Base-by-base conservation (phyloP, 2,797 vertebrate genomes). In the Mareca penelope region DNA sequence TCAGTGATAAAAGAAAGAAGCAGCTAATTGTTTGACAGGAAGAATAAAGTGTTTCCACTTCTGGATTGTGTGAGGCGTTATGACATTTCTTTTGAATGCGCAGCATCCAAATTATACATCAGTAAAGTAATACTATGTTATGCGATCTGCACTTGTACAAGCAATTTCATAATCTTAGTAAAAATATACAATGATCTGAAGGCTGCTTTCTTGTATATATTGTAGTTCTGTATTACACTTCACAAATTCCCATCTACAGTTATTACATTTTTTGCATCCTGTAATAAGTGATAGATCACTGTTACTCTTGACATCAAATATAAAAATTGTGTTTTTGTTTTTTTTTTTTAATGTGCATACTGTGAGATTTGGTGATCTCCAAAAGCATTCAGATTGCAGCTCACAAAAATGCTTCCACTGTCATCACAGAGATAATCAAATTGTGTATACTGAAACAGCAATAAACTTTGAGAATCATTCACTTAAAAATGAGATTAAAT, bases 21-120 rank as follows among this genome's bases (percentile, higher is more conserved):
- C 59, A 84, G 33, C 81, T 91, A 86, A 79, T 94, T 91, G 63
- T 88, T 93, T 95, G 85, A 84, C 80, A 91, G 67, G 77, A 72
- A 63, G 60, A 81, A 79, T 94, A 84, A 93, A 86, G 39, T 23
- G 35, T 64, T 91, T 93, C 56, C 52, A 80, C 46, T 50, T 86
- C 85, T 73, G 50, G 85, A 76, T 70, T 69, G 63, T 93, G 78
- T 72, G 69, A 60, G 39, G 59, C 9, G 9, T 90, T 94, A 39
- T 88, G 95, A 95, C 90, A 94, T 70, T 84, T 81, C 35, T 91
- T 94, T 70, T 70, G 77, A 76, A 73, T 84, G 63, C 22, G 13
- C 15, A 18, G 59, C 75, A 33, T 70, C 95, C 85, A 91, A 73
- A 95, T 94, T 59, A 86, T 59, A 44, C 22, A 84, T 79, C 85